Base-by-base conservation (phyloP, 2,113 vertebrate genomes). In the Rhagologus leucostigma region DNA sequence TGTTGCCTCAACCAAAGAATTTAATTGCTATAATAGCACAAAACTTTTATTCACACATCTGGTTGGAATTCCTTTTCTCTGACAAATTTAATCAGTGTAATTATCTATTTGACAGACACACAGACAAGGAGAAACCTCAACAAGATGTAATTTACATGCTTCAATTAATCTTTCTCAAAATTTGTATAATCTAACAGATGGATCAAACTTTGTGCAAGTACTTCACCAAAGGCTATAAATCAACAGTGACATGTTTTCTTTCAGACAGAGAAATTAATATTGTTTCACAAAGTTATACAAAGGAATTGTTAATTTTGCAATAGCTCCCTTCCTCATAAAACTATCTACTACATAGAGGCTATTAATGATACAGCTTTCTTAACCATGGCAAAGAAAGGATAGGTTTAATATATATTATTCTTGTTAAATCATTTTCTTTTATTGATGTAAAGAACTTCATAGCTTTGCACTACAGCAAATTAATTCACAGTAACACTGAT, bases 181-280 rank as follows among this genome's bases (percentile, higher is more conserved):
- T 75, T 63, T 80, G 57, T 77, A 73, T 78, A 84, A 59, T 86
- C 78, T 81, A 95, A 85, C 71, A 79, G 82, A 95, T 67, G 62
- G 87, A 95, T 93, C 90, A 91, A 93, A 93, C 93, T 93, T 63
- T 74, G 82, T 60, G 69, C 3, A 11, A 84, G 75, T 83, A 88
- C 94, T 97, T 93, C 53, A 94, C 84, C 65, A 91, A 90, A 93
- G 65, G 53, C 69, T 94, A 94, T 74, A 95, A 95, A 96, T 93
- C 84, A 91, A 89, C 24, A 91, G 23, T 84, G 90, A 90, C 42
- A 75, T 55, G 53, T 91, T 94, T 96, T 95, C 62, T 93, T 94
- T 95, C 63, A 79, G 64, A 50, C 62, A 91, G 47, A 95, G 53
- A 94, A 95, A 85, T 91, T 87, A 89, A 79, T 78, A 94, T 52